Percentiles rank a stretch among this genome's conserved stretches.
Evolutionary conservation across 2,888 invertebrate genomes (phyloP).

Genomic region (Tenthredo amoena): DNA sequence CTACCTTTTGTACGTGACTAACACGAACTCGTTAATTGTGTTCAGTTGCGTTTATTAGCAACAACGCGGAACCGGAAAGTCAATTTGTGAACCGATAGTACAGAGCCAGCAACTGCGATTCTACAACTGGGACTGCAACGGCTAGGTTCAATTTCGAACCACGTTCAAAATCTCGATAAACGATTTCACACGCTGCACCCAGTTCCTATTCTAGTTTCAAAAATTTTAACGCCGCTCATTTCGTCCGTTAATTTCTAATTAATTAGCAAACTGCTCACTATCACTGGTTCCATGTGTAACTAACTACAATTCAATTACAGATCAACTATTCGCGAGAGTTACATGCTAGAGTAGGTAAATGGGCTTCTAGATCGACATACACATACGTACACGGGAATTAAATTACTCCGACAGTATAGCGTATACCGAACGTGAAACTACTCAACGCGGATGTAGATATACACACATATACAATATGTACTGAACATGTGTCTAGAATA

Average conservation of each 20-base stretch:
- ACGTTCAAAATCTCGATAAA: neutral
- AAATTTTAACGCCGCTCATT: neutral
- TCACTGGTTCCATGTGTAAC: constrained; percentile 64
- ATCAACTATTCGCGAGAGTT: constrained; percentile 73
- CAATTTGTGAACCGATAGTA: constrained; percentile 3
- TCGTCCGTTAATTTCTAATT: neutral
- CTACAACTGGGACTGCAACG: neutral
- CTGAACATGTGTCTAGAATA: constrained; percentile 60
- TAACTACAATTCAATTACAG: constrained; percentile 70
- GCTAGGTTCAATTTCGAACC: neutral
- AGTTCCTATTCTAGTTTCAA: neutral
- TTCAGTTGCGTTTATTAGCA: constrained; percentile 29
- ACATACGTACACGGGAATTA: constrained; percentile 59
- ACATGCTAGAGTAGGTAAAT: constrained; percentile 60
- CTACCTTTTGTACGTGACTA: neutral
- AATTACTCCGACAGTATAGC: constrained; percentile 71
- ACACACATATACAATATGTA: constrained; percentile 50
- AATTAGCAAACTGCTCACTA: constrained; percentile 5
- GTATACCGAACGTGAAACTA: constrained; percentile 61
- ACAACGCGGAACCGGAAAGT: neutral
- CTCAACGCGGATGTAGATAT: constrained; percentile 65
- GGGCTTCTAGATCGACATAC: neutral
- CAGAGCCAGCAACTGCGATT: neutral
- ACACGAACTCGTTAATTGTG: constrained; percentile 39
- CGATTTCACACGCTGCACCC: neutral